phyloP scores from a whole-genome alignment of 2,113 vertebrate species.

The Dipodomys spectabilis region DNA sequence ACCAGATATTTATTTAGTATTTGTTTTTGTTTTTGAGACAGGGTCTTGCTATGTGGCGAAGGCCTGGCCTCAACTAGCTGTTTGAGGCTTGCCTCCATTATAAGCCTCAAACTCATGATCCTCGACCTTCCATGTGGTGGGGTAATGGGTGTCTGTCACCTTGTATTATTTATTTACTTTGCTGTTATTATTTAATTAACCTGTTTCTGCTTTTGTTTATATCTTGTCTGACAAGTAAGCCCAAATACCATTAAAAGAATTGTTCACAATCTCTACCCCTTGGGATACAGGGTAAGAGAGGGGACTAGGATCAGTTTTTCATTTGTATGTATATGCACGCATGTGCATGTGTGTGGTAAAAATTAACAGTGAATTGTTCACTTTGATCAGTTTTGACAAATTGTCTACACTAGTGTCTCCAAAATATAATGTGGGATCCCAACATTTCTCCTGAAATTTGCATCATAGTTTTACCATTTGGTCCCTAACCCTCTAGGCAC shows the following conservation, averaged over 20 bases:
- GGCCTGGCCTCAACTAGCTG: no score
- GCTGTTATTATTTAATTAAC: neutral
- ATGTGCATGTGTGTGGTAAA: neutral
- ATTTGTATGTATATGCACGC: no score
- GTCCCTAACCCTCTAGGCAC: no score
- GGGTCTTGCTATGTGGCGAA: neutral
- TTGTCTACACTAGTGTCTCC: neutral
- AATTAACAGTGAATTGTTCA: neutral
- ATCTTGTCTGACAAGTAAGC: neutral
- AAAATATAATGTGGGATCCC: neutral
- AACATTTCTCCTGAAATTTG: neutral
- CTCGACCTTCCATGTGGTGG: no score
- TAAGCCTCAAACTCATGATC: no score
- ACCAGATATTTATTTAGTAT: neutral
- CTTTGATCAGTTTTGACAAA: neutral
- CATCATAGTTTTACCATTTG: no score
- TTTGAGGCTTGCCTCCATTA: no score
- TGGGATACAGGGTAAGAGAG: neutral
- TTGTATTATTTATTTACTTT: neutral
- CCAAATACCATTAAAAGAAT: neutral
- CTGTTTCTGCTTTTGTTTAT: constrained; percentile 13
- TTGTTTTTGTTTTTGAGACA: neutral
- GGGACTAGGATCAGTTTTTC: neutral
- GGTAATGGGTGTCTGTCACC: no score
- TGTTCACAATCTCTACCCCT: neutral